Base-by-base conservation (phyloP, 92 coral and sea anemone species). In the Palythoa caribaeorum region DNA sequence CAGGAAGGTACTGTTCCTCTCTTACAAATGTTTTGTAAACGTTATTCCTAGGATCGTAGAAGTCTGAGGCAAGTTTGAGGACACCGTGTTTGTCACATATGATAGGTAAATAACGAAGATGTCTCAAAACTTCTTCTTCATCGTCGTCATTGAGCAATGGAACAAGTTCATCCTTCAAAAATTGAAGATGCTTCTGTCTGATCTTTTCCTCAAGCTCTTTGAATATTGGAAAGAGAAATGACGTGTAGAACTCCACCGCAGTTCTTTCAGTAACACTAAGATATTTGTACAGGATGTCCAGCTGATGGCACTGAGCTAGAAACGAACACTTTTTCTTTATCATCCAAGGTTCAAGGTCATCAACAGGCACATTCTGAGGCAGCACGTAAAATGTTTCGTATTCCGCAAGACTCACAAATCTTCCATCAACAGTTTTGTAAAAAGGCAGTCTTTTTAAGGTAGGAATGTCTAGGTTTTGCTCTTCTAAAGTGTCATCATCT, bases 391-490 rank as follows among this genome's bases (percentile, higher is more conserved):
- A 62, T 9, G 79, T 79, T 51, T 40, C 47, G 78, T 47, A 51
- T 28, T 20, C 52, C 12, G 80, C 71, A 59, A 90, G 89, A 70
- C 83, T 70, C 50, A 78, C 84, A 79, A 85, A 83, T 6, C 73
- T 73, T 54, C 87, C 86, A 39, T 71, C 66, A 50, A 79, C 84
- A 17, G 87, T 86, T 65, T 86, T 83, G 83, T 90, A 90, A 59
- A 90, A 90, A 37, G 93, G 93, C 35, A 90, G 90, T 10, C 76
- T 86, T 86, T 70, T 36, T n/a, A 90, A 69, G 6, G 73, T 44
- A 9, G 70, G 35, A 17, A 20, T 20, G 78, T 84, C 20, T 1
- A 90, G 93, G 59, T 50, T 90, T 44, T 35, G 73, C 48, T 81
- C 76, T 47, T 81, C 38, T 28, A 81, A 81, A 13, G 86, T 66